Base-by-base conservation (phyloP, 2,797 vertebrate genomes). In the Pseudochirops cupreus region DNA sequence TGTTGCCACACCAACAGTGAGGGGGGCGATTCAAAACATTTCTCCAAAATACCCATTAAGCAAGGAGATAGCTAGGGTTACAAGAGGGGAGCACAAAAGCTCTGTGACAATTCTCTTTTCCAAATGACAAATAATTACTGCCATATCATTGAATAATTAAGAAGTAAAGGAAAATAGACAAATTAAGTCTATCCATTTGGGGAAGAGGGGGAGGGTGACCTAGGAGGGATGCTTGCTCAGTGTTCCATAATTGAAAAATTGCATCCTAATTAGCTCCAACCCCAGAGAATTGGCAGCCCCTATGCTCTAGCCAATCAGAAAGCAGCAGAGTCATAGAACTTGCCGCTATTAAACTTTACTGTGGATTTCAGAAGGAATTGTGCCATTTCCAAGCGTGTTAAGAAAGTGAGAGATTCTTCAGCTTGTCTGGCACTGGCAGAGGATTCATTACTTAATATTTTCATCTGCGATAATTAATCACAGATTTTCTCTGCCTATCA, bases 111-210 rank as follows among this genome's bases (percentile, higher is more conserved):
- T 94, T 95, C 93, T 98, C 96, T 91, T 92, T 59, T 96, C 95
- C 96, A 92, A 90, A 95, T 96, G 96, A 97, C 96, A 97, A 96
- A 97, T 96, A 97, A 97, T 95, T 96, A 90, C 92, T 92, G 95
- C 95, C 94, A 92, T 90, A 94, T 91, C 96, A 92, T 95, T 53
- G 62, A 92, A 97, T 95, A 95, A 96, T 97, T 95, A 96, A 97
- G 93, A 97, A 97, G 95, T 97, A 96, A 97, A 97, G 31, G 93
- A 29, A 52, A 94, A 95, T 89, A 96, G 52, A 95, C 93, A 91
- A 97, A 95, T 95, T 95, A 95, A 92, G 95, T 56, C 53, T 58
- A 82, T 92, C 58, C 93, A 39, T 31, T 18, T 95, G 91, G 92
- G 74, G 95, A 56, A 52, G 92, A 18, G 12, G 46, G 91, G 28